Evolutionary conservation across 2,888 invertebrate species (phyloP).

Genomic region (Gasteruption jaculator): DNA sequence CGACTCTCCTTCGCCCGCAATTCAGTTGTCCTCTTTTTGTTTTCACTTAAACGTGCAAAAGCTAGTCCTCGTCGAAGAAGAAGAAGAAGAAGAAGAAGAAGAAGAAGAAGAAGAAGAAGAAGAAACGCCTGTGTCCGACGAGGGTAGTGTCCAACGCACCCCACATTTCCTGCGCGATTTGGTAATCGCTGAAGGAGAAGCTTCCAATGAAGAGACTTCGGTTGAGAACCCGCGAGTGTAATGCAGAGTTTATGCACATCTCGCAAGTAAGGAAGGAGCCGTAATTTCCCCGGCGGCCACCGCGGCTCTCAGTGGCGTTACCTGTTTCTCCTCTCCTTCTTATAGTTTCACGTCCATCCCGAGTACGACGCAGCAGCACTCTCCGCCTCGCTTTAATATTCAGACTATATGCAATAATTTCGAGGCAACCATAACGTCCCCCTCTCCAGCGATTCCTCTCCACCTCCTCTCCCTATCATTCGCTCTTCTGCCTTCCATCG

Average conservation of each 20-base stretch:
- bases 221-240: slow-evolving; percentile 43
- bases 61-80: no score
- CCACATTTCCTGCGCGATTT: no score
- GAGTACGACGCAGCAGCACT: slow-evolving; percentile 33
- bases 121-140: no score
- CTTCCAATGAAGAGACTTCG: slow-evolving; percentile 17
- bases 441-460: slow-evolving; percentile 11
- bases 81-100: no score
- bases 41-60: no score
- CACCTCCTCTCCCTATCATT: slow-evolving; percentile 9
- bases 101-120: no score
- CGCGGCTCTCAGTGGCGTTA: slow-evolving; percentile 47
- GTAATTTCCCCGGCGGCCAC: slow-evolving; percentile 52
- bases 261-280: slow-evolving; percentile 45
- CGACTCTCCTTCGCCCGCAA: slow-evolving; percentile 29
- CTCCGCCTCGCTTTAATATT: slow-evolving; percentile 49
- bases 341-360: slow-evolving; percentile 23
- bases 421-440: slow-evolving; percentile 43
- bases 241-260: slow-evolving; percentile 51
- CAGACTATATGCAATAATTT: slow-evolving; percentile 52
- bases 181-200: no score
- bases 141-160: no score
- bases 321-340: slow-evolving; percentile 37
- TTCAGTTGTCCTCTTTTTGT: slow-evolving; percentile 3
- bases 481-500: slow-evolving; percentile 1